phyloP scores from a whole-genome alignment of 2,888 invertebrate genomes.

The Leucophenga maculata region DNA sequence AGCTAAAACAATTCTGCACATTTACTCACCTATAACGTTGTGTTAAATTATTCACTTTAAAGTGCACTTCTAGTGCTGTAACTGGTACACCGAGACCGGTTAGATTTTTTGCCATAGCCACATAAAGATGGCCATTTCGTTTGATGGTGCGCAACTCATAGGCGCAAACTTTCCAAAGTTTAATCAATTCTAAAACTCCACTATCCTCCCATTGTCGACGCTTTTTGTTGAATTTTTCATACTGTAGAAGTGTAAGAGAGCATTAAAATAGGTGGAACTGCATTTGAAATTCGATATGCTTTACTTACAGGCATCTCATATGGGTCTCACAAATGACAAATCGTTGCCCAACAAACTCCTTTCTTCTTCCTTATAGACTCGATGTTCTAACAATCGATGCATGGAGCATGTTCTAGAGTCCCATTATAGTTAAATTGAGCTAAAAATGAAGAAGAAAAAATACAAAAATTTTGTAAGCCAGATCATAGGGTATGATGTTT shows the following conservation, averaged over 20 bases:
- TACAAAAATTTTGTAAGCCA: no score
- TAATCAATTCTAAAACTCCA: conserved; percentile 70
- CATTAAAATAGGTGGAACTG: neutral
- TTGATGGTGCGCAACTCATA: conserved; percentile 71
- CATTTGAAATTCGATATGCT: neutral
- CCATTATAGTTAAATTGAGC: conserved; percentile 9
- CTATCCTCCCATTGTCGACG: conserved; percentile 72
- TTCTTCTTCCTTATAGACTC: conserved; percentile 44
- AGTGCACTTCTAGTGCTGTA: conserved; percentile 70
- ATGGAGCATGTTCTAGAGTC: conserved; percentile 47
- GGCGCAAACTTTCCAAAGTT: conserved; percentile 72
- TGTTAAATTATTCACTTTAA: conserved; percentile 70
- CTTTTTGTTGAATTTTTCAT: conserved; percentile 72
- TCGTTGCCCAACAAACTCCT: conserved; percentile 60
- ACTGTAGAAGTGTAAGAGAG: conserved; percentile 42
- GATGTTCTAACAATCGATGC: conserved; percentile 42
- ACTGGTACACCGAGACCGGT: conserved; percentile 71
- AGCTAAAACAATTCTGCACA: neutral
- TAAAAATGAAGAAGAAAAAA: neutral
- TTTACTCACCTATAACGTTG: conserved; percentile 63
- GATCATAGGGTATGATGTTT: no score
- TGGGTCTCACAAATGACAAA: conserved; percentile 67
- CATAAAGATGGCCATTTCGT: conserved; percentile 71
- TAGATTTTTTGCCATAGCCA: conserved; percentile 72
- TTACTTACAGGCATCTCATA: conserved; percentile 70